Conservation (phyloP, 2,888 invertebrate genomes). For the Ophioninae sp. region DNA sequence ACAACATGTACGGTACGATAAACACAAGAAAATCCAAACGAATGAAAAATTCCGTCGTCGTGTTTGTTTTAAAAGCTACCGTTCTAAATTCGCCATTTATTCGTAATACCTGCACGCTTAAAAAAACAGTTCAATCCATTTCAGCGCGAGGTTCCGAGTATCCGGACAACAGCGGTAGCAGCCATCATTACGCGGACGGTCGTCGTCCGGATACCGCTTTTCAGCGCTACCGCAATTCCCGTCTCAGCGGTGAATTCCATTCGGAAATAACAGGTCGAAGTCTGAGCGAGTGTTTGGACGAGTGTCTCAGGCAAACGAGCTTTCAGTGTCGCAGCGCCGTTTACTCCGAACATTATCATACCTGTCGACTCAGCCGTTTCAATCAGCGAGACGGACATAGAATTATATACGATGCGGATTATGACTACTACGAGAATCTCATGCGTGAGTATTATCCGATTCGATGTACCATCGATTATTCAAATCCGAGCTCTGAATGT, state of each 20-base stretch:
- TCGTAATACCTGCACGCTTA: conserved; percentile 64
- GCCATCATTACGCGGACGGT: conserved; percentile 91
- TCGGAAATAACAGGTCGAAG: conserved; percentile 94
- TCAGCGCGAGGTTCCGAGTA: conserved; percentile 93
- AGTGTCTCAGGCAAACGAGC: conserved; percentile 93
- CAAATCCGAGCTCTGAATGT: neutral
- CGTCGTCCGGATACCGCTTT: conserved; percentile 94
- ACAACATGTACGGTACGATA: neutral
- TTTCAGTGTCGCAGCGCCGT: conserved; percentile 95
- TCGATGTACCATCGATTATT: neutral
- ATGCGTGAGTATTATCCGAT: conserved; percentile 86
- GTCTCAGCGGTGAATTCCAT: conserved; percentile 93
- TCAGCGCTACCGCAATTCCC: conserved; percentile 92
- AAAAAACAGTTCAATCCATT: conserved; percentile 70
- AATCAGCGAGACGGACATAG: conserved; percentile 94
- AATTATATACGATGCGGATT: conserved; percentile 94
- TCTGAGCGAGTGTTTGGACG: conserved; percentile 94
- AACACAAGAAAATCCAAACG: neutral
- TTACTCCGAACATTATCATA: conserved; percentile 92
- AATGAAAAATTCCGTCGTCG: neutral
- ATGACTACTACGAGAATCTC: conserved; percentile 95
- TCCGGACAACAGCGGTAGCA: conserved; percentile 92
- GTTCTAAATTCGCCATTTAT: conserved; percentile 30
- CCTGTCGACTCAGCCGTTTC: conserved; percentile 92
- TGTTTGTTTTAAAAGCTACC: neutral